A percentile compares a stretch with the other conserved stretches of the same genome.
phyloP scores from a whole-genome alignment of 2,888 invertebrate species.

The Rhynchonema sp. region DNA sequence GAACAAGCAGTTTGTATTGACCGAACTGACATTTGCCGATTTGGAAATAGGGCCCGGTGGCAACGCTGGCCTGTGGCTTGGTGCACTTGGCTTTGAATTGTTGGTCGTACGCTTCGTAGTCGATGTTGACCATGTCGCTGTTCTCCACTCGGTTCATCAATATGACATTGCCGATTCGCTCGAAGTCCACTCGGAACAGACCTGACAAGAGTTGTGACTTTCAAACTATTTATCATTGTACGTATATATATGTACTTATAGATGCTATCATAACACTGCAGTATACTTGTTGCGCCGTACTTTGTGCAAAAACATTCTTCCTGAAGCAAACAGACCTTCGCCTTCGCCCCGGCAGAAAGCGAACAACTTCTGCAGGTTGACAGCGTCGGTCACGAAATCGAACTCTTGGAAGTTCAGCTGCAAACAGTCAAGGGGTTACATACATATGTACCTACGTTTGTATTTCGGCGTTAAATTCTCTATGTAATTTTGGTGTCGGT shows the following conservation, averaged over 20 bases:
- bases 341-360: constrained; percentile 13
- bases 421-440: neutral
- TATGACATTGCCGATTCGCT: constrained; percentile 25
- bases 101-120: constrained; percentile 20
- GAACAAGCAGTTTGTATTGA: constrained; percentile 20
- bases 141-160: constrained; percentile 24
- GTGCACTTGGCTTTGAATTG: constrained; percentile 12
- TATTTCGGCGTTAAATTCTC: no score
- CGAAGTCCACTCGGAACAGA: constrained; percentile 27
- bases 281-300: no score
- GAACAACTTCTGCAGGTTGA: constrained; percentile 27
- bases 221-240: no score
- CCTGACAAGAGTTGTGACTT: no score
- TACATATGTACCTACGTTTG: no score
- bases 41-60: constrained; percentile 23
- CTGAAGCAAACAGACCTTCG: neutral
- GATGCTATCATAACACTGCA: no score
- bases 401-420: constrained; percentile 20
- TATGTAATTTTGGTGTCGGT: no score
- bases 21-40: constrained; percentile 24
- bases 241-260: no score
- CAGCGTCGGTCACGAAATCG: constrained; percentile 26
- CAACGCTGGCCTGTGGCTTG: neutral
- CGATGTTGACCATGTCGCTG: constrained; percentile 19
- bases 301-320: no score